Evolutionary conservation across 92 coral and sea anemone species (phyloP), one percentile per base, ranked within the genome.

Genomic region (Zoanthus sansibaricus): DNA sequence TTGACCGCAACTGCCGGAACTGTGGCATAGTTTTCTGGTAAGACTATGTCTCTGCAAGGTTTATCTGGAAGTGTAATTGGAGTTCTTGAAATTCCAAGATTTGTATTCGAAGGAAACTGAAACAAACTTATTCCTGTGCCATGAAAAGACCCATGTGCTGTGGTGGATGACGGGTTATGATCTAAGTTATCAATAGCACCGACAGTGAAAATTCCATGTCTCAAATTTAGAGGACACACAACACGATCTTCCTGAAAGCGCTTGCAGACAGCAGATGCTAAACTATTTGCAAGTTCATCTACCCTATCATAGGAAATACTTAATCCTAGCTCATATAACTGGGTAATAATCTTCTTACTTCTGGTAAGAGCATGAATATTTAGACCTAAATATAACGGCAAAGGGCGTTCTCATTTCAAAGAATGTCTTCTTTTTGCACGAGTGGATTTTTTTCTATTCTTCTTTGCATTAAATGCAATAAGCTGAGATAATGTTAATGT

Each of bases 271-370:
- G 72, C 72, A 30, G 72, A 68, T 18, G 72, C 72, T 68, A 68
- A 21, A 17, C 72, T 5, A 68, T 68, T 68, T 68, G 72, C 54
- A 74, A 56, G 31, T 32, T 86, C 72, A 76, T 86, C 79, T 47
- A 86, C 77, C 72, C 87, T 62, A 68, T 68, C 72, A 68, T 68
- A 68, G 72, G 72, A 68, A 68, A 68, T 68, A 17, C 32, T 68
- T 68, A 20, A 68, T 68, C 72, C 72, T 68, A 9, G 72, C 31
- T 68, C 72, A 68, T 68, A 68, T 68, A 68, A 68, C 72, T 68
- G 72, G 72, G n/a, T 68, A 68, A 68, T 68, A 68, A 68, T 68
- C 72, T 68, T 68, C 72, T 68, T 68, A 68, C 33, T 68, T 68
- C 72, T 9, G 72, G 72, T 68, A 68, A 68, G 72, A 68, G 44